phyloP scores from a whole-genome alignment of 2,888 invertebrate genomes.

The Torymus texanus region DNA sequence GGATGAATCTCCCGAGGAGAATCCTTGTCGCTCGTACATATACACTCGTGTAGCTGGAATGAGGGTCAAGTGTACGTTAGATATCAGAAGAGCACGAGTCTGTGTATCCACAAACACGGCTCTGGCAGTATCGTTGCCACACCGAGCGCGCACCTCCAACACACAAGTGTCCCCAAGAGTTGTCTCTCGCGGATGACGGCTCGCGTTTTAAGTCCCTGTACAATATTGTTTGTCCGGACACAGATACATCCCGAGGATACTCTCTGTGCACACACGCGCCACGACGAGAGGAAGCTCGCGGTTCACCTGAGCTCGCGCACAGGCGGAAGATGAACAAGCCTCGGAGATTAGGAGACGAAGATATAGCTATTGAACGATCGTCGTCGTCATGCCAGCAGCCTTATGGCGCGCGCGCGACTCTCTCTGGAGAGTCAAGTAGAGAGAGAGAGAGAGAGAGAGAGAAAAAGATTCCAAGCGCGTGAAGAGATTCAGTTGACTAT shows the following conservation, averaged over 20 bases:
- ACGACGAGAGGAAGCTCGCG: not conserved
- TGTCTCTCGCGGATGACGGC: not conserved
- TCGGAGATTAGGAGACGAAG: slow-evolving; percentile 32
- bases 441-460: slow-evolving; percentile 1
- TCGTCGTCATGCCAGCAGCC: slow-evolving; percentile 20
- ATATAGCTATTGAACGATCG: slow-evolving; percentile 34
- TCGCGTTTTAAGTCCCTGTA: slow-evolving; percentile 17
- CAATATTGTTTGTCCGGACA: slow-evolving; percentile 44
- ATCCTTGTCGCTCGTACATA: no score
- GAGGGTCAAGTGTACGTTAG: slow-evolving; percentile 30
- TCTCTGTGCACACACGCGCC: no score
- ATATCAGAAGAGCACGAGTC: not conserved
- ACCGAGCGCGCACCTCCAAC: not conserved
- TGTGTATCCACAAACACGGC: no score
- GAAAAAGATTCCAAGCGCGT: slow-evolving; percentile 28
- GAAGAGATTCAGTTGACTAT: slow-evolving; percentile 41
- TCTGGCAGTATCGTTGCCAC: not conserved
- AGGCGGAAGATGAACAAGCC: slow-evolving; percentile 14
- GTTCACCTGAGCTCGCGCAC: slow-evolving; percentile 15
- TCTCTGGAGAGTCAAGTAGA: not conserved
- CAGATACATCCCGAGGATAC: not conserved
- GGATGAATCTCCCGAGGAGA: no score
- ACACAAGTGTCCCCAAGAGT: not conserved
- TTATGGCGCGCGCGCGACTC: not conserved
- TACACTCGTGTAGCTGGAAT: slow-evolving; percentile 3